Evolutionary conservation across 2,797 vertebrate genomes (phyloP).

Genomic region (Falco columbarius): DNA sequence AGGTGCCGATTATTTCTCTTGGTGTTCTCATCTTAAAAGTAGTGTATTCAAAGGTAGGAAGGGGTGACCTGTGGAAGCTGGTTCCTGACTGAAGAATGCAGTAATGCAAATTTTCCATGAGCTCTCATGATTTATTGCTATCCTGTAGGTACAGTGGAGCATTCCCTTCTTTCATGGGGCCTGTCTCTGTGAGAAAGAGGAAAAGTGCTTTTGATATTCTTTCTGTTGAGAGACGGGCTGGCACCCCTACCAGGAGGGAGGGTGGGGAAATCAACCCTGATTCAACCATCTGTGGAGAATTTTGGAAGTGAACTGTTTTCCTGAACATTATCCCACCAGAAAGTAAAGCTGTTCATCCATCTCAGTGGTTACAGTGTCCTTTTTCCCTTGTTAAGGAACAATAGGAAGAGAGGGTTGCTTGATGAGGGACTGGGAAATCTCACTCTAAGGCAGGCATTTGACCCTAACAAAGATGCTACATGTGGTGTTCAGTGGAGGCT

Average conservation of each 20-base stretch:
- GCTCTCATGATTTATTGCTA: neutral
- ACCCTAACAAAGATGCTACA: neutral
- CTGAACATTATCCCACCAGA: neutral
- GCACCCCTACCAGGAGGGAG: conserved; percentile 5
- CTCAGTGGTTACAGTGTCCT: neutral
- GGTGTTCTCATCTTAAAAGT: neutral
- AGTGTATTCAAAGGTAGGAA: neutral
- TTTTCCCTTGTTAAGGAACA: neutral
- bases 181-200: neutral
- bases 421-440: neutral
- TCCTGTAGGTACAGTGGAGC: neutral
- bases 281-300: conserved; percentile 6
- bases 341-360: neutral
- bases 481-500: neutral
- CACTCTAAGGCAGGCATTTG: neutral
- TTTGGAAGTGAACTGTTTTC: neutral
- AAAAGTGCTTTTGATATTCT: conserved; percentile 30
- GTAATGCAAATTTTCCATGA: neutral
- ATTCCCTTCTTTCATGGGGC: neutral
- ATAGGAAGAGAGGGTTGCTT: neutral
- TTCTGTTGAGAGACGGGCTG: conserved; percentile 5
- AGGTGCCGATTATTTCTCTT: neutral
- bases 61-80: neutral
- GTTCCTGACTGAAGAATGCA: neutral
- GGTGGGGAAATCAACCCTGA: conserved; percentile 24